Evolutionary conservation across 2,888 invertebrate species (phyloP), one percentile per base, ranked within the genome.

Genomic region (Calephelis perditalis): DNA sequence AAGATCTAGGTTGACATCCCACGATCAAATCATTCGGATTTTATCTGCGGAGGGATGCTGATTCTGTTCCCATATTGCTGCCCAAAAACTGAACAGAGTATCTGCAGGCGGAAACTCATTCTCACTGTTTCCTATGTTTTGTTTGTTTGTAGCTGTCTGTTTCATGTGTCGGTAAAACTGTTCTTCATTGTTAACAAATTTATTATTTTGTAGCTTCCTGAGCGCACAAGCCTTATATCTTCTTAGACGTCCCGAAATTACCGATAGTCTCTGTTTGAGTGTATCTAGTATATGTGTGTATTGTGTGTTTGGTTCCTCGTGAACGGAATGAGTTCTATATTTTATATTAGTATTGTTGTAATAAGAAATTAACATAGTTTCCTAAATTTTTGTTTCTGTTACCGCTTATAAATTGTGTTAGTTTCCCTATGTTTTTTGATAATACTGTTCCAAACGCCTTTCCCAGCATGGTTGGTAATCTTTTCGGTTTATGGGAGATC

Each of bases 381-480:
- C 15, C 15, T 43, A 61, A 10, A 46, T 54, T 62, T 1, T 37
- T 7, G 35, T 40, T 60, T 12, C 46, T 56, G 37, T 62, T 63
- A 4, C 63, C 63, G 6, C 45, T 57, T 6, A 63, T 62, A 49
- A 36, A 63, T 56, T 65, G 35, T 37, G 59, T 62, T 5, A 61
- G 55, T 44, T 37, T 47, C 9, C 59, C 64, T 9, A 63, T 65
- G 44, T 63, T 49, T 11, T 57, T 40, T 49, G 63, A 47, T 52
- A n/a, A n/a, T 52, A 43, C 9, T 60, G 56, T 61, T 65, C 59
- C 26, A 63, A 5, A 12, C 63, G 57, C 36, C n/a, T 61, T 60
- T 63, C 57, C 65, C 65, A 67, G 4, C 47, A 9, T 5, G 63
- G 63, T 54, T 45, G 57, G 6, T 56, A 43, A 10, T 59, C 12